Evolutionary conservation across 2,888 invertebrate genomes (phyloP), one percentile per base, ranked within the genome.

Genomic region (Adineta ricciae): DNA sequence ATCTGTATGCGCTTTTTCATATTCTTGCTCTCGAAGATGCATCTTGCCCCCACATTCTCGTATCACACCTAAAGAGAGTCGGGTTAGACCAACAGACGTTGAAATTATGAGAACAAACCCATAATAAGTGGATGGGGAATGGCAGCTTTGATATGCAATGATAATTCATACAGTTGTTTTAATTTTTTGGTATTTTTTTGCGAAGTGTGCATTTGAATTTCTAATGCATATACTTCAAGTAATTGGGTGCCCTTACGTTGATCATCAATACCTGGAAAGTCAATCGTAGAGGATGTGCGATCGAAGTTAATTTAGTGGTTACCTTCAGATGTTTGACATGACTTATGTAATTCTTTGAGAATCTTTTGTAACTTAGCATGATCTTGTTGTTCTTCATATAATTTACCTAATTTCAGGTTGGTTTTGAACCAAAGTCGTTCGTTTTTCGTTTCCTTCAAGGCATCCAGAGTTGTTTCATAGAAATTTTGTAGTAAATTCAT

Each of bases 61-160:
- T n/a, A 54, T 83, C 19, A 50, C 84, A 82, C 41, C 72, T 36
- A 5, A 49, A 32, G 7, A 50, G 54, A 50, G 5, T 9, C 87
- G 83, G 86, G 86, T n/a, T n/a, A n/a, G n/a, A n/a, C n/a, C n/a
- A n/a, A n/a, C n/a, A n/a, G n/a, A n/a, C 5, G 27, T 24, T 38
- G 78, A 73, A 21, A 32, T 64, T 64, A n/a, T 16, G 7, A 4
- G 87, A 99, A 99, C 52, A 99, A 97, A 24, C 98, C 98, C 97
- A 99, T 97, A 88, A 99, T 99, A 50, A 99, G 92, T 5, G 99
- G 99, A 93, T 99, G 99, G n/a, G 99, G 98, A 90, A 99, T 99
- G 84, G 98, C 99, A 72, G 97, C 97, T 91, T 99, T 99, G 88
- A 99, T 98, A 90, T 97, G 96, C 87, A 99, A 92, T 1, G 97